These are phyloP conservation scores for Delia radicum DNA, from an alignment of 1,140 invertebrate species.

Conservation along the genomic window DNA sequence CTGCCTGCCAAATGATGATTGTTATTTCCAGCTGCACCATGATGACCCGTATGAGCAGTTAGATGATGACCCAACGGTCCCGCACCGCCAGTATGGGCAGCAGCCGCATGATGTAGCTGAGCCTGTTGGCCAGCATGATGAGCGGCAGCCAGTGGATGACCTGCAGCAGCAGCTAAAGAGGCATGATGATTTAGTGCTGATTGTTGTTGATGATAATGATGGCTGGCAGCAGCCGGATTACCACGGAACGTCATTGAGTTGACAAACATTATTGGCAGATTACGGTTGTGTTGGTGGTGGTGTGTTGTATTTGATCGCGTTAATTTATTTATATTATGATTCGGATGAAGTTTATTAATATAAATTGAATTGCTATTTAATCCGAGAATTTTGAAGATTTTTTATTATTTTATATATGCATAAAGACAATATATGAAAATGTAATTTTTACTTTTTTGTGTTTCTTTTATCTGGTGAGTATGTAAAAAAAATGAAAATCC, in stretches of 20 bases:
- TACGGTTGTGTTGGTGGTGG: constrained; percentile 52
- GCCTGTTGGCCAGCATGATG: constrained; percentile 36
- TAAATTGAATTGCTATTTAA: constrained; percentile 37
- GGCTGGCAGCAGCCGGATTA: constrained; percentile 52
- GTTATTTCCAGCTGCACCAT: constrained; percentile 36
- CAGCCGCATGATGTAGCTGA: constrained; percentile 47
- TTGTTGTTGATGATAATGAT: constrained; percentile 53
- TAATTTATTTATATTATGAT: constrained; percentile 15
- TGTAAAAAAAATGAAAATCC: constrained; percentile 15
- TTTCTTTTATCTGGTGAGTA: background rate
- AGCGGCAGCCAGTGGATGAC: constrained; percentile 41
- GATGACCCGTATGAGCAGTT: constrained; percentile 40
- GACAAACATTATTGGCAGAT: constrained; percentile 51
- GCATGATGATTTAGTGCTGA: constrained; percentile 48
- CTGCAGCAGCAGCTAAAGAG: constrained; percentile 36
- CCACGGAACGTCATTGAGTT: constrained; percentile 55
- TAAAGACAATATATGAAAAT: constrained; percentile 3
- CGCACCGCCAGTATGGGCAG: constrained; percentile 27
- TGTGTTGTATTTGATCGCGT: constrained; percentile 41
- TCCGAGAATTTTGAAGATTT: constrained; percentile 49
- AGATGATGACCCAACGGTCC: constrained; percentile 42
- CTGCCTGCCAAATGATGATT: constrained; percentile 42
- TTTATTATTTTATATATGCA: constrained; percentile 31
- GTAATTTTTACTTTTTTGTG: background rate
- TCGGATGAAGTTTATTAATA: constrained; percentile 36